Conservation (phyloP, 2,797 vertebrate species). For the Chelidonichthys spinosus region DNA sequence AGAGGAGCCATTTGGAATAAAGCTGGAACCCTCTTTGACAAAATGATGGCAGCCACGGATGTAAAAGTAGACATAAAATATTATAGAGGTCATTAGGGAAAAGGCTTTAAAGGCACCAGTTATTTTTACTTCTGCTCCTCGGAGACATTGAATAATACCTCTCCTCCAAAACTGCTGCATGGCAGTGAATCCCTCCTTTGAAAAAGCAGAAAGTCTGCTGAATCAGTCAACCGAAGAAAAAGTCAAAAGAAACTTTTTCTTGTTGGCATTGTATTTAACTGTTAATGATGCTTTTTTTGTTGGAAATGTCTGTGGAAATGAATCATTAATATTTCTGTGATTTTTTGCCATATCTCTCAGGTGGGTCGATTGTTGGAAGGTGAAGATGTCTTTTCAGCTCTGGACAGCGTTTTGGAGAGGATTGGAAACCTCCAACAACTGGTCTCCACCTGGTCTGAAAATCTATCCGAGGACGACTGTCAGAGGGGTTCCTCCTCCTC, state of each 20-base stretch:
- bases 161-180: background rate
- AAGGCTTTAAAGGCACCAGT: slow-evolving; percentile 4
- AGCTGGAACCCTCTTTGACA: slow-evolving; percentile 18
- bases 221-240: background rate
- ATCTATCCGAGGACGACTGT: slow-evolving; percentile 85
- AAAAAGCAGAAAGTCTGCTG: background rate
- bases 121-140: background rate
- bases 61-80: slow-evolving; percentile 20
- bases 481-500: slow-evolving; percentile 78
- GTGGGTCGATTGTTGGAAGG: slow-evolving; percentile 60
- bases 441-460: slow-evolving; percentile 88
- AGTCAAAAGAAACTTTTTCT: too few relatives aligned
- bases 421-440: slow-evolving; percentile 87
- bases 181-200: background rate
- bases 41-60: background rate
- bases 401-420: slow-evolving; percentile 88
- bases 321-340: background rate
- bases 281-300: background rate
- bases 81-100: slow-evolving; percentile 23
- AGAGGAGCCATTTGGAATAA: slow-evolving; percentile 11
- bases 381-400: slow-evolving; percentile 87
- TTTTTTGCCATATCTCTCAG: slow-evolving; percentile 27
- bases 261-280: background rate
- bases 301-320: background rate
- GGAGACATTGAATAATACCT: background rate